Conservation (phyloP, 2,888 invertebrate species). For the Serripes groenlandicus region DNA sequence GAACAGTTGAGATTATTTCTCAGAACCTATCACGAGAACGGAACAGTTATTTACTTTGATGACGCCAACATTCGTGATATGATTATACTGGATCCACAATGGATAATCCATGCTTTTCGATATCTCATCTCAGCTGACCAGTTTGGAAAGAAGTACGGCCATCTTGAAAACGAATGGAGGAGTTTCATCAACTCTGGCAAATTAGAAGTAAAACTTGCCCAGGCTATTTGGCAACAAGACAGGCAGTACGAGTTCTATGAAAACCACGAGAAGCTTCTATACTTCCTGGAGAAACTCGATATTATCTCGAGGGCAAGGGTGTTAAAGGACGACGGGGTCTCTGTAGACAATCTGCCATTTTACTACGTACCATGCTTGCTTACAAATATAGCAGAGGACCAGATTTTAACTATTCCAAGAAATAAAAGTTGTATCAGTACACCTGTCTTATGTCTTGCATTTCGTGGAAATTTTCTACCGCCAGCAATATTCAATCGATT, state of each 20-base stretch:
- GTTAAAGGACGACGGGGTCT: slow-evolving; percentile 37
- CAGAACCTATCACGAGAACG: slow-evolving; percentile 40
- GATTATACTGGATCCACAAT: slow-evolving; percentile 56
- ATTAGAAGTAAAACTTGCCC: slow-evolving; percentile 38
- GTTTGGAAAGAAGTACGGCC: slow-evolving; percentile 54
- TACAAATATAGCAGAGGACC: slow-evolving; percentile 24
- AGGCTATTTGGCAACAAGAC: slow-evolving; percentile 52
- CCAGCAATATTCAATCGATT: slow-evolving; percentile 54
- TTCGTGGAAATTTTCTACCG: slow-evolving; percentile 49
- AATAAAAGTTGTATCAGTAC: slow-evolving; percentile 24
- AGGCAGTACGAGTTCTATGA: slow-evolving; percentile 43
- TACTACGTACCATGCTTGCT: slow-evolving; percentile 57
- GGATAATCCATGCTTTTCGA: slow-evolving; percentile 57
- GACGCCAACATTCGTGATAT: slow-evolving; percentile 30
- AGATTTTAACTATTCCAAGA: neutral
- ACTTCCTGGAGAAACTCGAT: slow-evolving; percentile 50
- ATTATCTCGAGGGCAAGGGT: slow-evolving; percentile 48
- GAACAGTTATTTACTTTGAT: slow-evolving; percentile 49
- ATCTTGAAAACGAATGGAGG: slow-evolving; percentile 37
- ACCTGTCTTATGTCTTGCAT: slow-evolving; percentile 48
- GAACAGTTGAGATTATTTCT: slow-evolving; percentile 52
- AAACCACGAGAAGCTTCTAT: slow-evolving; percentile 49
- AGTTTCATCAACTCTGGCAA: slow-evolving; percentile 45
- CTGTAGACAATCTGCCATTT: slow-evolving; percentile 21
- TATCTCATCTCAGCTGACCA: slow-evolving; percentile 50